Evolutionary conservation across 2,888 invertebrate species (phyloP), one percentile per base, ranked within the genome.

Genomic region (Linnaemya tessellans): DNA sequence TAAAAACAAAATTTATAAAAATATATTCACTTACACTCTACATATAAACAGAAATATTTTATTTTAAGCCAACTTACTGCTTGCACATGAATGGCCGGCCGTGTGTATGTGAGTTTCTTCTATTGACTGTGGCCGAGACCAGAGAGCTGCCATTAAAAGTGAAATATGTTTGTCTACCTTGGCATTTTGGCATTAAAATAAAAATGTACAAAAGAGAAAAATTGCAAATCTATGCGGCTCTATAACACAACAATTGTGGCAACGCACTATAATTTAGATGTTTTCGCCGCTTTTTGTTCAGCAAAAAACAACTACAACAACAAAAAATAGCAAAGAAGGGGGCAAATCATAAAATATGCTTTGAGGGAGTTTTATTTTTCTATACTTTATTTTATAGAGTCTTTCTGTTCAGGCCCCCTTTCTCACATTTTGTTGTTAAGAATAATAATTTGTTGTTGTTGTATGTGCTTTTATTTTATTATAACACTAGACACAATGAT

Each of bases 251-350:
- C 56, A 67, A 62, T 10, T 58, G 46, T 41, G 18, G 54, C 58
- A 74, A 82, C 79, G 85, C 85, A 85, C 85, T 85, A 82, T 85
- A 82, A 85, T 85, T 85, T 80, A 79, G 79, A 82, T 80, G 75
- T 82, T 75, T 75, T 85, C 75, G 82, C 85, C 79, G 82, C 85
- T 79, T 80, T 41, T 68, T 58, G 35, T 10, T 2, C 11, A 67
- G 56, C n/a, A n/a, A n/a, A n/a, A n/a, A n/a, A n/a, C n/a, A n/a
- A n/a, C n/a, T n/a, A n/a, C n/a, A n/a, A n/a, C n/a, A n/a, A n/a
- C n/a, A n/a, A n/a, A n/a, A 71, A 4, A 68, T 58, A 64, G 58
- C 9, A 35, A 65, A n/a, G 43, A 20, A 67, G 10, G 38, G 15
- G 7, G 30, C 18, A 71, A 79, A 62, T 65, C 58, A 41, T 56